Conservation (phyloP, 2,113 vertebrate species). For the Coptodon rendalli region DNA sequence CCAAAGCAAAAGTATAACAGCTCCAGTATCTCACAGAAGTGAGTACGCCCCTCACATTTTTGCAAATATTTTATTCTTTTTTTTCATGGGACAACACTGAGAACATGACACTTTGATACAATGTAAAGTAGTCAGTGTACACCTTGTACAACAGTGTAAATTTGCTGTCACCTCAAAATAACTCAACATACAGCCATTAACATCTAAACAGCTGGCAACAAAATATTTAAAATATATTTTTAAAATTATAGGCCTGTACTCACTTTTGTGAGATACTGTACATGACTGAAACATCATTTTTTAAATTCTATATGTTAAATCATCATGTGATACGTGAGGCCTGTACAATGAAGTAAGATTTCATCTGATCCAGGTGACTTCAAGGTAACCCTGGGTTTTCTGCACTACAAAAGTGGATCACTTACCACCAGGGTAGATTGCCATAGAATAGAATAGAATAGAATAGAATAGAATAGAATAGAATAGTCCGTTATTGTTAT, state of each 20-base stretch:
- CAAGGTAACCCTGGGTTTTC: neutral
- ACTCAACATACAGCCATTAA: neutral
- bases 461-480: neutral
- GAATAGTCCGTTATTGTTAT: neutral
- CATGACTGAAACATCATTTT: neutral
- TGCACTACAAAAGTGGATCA: neutral
- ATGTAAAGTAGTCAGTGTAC: neutral
- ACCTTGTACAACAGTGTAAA: neutral
- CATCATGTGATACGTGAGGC: neutral
- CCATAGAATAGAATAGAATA: neutral
- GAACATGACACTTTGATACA: neutral
- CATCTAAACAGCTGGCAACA: neutral
- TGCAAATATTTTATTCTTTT: neutral
- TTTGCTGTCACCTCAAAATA: neutral
- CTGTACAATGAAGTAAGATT: neutral
- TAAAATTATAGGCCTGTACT: rapidly evolving
- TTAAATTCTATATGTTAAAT: neutral
- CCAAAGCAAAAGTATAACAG: neutral
- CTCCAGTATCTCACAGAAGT: neutral
- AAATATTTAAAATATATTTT: neutral
- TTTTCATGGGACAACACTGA: neutral
- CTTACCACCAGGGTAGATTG: neutral
- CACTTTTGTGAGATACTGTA: neutral
- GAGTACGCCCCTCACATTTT: neutral
- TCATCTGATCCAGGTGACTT: neutral